Evolutionary conservation across 2,888 invertebrate species (phyloP).

Genomic region (Pterostichus niger): DNA sequence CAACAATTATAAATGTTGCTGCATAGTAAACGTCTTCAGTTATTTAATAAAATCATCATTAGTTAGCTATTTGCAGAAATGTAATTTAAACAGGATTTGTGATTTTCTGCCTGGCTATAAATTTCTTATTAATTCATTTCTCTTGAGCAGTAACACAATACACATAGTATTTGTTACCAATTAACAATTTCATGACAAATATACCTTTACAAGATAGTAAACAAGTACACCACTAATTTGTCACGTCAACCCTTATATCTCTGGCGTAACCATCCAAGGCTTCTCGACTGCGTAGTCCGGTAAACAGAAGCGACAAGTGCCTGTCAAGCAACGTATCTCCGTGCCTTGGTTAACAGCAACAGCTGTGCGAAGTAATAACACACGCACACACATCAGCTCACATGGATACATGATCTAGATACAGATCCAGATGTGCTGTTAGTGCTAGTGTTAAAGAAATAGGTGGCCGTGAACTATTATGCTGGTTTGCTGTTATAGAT

Average conservation of each 20-base stretch:
- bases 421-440: constrained; percentile 29
- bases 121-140: too few relatives aligned
- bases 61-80: too few relatives aligned
- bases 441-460: constrained; percentile 30
- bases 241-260: neutral
- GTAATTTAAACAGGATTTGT: too few relatives aligned
- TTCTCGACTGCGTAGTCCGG: neutral
- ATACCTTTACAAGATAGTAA: too few relatives aligned
- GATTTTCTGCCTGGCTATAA: too few relatives aligned
- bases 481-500: constrained; percentile 26
- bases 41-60: too few relatives aligned
- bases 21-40: too few relatives aligned
- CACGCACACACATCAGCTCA: neutral
- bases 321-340: constrained; percentile 7
- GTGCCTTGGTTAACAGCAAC: constrained; percentile 11
- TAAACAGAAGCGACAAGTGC: constrained; percentile 21
- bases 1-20: too few relatives aligned
- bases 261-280: neutral
- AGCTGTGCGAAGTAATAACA: constrained; percentile 40
- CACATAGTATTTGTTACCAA: too few relatives aligned
- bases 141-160: too few relatives aligned
- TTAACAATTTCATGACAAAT: too few relatives aligned
- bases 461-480: constrained; percentile 22
- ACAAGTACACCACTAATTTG: too few relatives aligned
- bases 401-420: constrained; percentile 3